phyloP scores from a whole-genome alignment of 2,113 vertebrate species.

The Cyprinodon tularosa region DNA sequence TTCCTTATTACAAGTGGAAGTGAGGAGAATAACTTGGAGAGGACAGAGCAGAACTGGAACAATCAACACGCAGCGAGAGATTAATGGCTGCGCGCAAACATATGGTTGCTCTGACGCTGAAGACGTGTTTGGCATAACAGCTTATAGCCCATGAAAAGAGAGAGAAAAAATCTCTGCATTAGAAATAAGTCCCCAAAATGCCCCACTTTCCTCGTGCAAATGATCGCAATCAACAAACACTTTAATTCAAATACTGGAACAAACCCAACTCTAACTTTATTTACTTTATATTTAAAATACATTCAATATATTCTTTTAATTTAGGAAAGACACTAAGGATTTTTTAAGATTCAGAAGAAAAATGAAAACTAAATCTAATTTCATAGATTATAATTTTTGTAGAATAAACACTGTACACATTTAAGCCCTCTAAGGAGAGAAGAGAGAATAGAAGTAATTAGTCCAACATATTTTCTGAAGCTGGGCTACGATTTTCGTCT shows the following conservation, averaged over 20 bases:
- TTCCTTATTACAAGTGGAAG: slow-evolving; percentile 61
- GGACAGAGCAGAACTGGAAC: slow-evolving; percentile 61
- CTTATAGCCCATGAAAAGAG: slow-evolving; percentile 40
- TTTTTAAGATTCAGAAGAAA: too few relatives aligned
- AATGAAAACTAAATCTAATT: neutral
- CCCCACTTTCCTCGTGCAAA: slow-evolving; percentile 47
- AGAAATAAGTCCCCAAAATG: slow-evolving; percentile 37
- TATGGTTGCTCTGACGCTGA: slow-evolving; percentile 71
- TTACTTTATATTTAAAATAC: neutral
- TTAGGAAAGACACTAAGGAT: too few relatives aligned
- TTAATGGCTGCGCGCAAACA: slow-evolving; percentile 69
- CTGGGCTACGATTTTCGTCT: neutral
- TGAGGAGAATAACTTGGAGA: slow-evolving; percentile 60
- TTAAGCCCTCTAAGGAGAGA: neutral
- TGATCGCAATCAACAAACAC: slow-evolving; percentile 17
- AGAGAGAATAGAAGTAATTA: neutral
- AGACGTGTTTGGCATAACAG: slow-evolving; percentile 68
- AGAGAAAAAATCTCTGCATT: slow-evolving; percentile 35
- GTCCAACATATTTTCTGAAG: neutral
- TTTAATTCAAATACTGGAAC: neutral
- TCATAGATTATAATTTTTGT: neutral
- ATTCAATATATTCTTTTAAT: neutral
- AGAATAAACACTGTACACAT: neutral
- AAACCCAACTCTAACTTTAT: neutral
- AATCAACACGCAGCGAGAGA: slow-evolving; percentile 67